phyloP scores from a whole-genome alignment of 2,888 invertebrate genomes.

The Ypsolopha sequella region DNA sequence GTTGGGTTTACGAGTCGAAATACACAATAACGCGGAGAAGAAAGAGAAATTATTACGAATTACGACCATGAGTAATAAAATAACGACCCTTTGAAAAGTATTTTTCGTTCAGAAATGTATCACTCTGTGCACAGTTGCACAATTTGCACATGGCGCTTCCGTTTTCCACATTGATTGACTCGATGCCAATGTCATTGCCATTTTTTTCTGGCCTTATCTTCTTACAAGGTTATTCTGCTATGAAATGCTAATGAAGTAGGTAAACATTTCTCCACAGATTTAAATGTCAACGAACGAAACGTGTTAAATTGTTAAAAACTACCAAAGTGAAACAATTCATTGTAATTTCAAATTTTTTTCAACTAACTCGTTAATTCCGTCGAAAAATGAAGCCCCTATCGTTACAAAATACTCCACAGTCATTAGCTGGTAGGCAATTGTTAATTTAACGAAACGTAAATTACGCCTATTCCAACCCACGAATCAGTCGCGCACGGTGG shows the following conservation, averaged over 20 bases:
- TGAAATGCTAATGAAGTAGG: too few relatives aligned
- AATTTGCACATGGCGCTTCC: conserved; percentile 27
- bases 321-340: too few relatives aligned
- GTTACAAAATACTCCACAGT: too few relatives aligned
- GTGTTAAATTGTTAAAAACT: too few relatives aligned
- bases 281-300: too few relatives aligned
- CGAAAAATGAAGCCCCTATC: too few relatives aligned
- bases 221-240: background rate
- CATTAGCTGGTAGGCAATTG: too few relatives aligned
- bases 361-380: too few relatives aligned
- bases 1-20: conserved; percentile 55
- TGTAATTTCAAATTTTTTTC: too few relatives aligned
- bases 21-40: conserved; percentile 29
- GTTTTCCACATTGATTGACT: conserved; percentile 46
- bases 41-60: conserved; percentile 10
- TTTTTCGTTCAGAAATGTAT: conserved; percentile 10
- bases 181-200: conserved; percentile 57
- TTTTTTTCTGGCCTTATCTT: conserved; percentile 38
- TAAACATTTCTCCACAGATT: too few relatives aligned
- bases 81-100: background rate
- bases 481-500: background rate
- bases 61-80: conserved; percentile 3
- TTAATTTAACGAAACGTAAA: too few relatives aligned
- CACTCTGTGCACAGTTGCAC: conserved; percentile 19
- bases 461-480: background rate